A percentile compares a stretch with the other conserved stretches of the same genome.
Evolutionary conservation across 2,888 invertebrate species (phyloP).

Genomic region (Melitaea athalia): DNA sequence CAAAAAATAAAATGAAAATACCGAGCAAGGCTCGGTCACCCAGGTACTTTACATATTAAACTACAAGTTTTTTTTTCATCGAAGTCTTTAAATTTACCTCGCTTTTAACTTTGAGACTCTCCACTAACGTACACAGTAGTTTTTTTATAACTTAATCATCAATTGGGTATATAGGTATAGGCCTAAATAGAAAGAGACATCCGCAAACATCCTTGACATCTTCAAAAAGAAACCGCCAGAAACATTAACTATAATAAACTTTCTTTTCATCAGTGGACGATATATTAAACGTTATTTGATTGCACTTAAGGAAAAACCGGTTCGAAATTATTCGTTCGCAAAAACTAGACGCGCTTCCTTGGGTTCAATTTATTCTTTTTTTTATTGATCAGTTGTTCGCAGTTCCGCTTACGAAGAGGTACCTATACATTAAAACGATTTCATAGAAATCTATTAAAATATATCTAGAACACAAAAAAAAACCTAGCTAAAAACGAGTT

Average conservation of each 20-base stretch:
- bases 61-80: too few relatives aligned
- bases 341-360: slow-evolving; percentile 31
- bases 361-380: slow-evolving; percentile 11
- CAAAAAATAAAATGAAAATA: too few relatives aligned
- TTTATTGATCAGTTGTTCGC: slow-evolving; percentile 10
- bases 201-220: not conserved
- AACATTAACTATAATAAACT: not conserved
- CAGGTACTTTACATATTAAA: too few relatives aligned
- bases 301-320: slow-evolving; percentile 26
- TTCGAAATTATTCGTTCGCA: slow-evolving; percentile 14
- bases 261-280: slow-evolving; percentile 13
- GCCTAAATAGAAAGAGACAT: not conserved
- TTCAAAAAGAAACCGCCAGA: not conserved
- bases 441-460: slow-evolving; percentile 19
- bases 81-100: too few relatives aligned
- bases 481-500: not conserved
- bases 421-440: slow-evolving; percentile 20
- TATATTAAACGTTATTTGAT: slow-evolving; percentile 22
- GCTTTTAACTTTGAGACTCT: too few relatives aligned
- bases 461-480: slow-evolving; percentile 15
- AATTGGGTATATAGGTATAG: too few relatives aligned
- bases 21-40: too few relatives aligned
- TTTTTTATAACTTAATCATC: too few relatives aligned
- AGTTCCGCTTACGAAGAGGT: slow-evolving; percentile 24
- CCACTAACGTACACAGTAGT: too few relatives aligned